Percentiles rank a stretch among this genome's conserved stretches.
Evolutionary conservation across 2,888 invertebrate species (phyloP).

Genomic region (Mythimna impura): DNA sequence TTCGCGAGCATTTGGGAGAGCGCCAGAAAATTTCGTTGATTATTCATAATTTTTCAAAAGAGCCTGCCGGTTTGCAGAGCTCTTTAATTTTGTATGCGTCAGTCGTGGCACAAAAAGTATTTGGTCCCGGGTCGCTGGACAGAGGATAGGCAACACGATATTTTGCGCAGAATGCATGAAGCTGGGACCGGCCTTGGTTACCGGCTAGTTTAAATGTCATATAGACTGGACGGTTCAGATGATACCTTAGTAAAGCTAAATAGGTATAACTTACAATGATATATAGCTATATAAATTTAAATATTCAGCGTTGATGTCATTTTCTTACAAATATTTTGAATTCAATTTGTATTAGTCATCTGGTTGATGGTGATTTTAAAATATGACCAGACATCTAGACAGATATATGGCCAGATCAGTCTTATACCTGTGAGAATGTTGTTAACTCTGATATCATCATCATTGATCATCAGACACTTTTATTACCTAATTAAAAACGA

Average conservation of each 20-base stretch:
- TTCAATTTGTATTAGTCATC: slow-evolving; percentile 39
- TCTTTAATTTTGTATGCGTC: slow-evolving; percentile 53
- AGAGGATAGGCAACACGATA: slow-evolving; percentile 53
- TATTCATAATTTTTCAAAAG: slow-evolving; percentile 52
- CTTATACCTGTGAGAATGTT: background rate
- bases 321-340: slow-evolving; percentile 21
- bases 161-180: slow-evolving; percentile 66
- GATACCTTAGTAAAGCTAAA: slow-evolving; percentile 15
- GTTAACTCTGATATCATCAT: slow-evolving; percentile 14
- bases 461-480: background rate
- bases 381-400: background rate
- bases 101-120: slow-evolving; percentile 42
- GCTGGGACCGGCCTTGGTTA: slow-evolving; percentile 68
- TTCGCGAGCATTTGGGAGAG: slow-evolving; percentile 35
- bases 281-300: background rate
- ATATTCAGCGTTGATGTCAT: slow-evolving; percentile 45
- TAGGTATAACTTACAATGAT: slow-evolving; percentile 1
- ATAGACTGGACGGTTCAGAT: slow-evolving; percentile 43
- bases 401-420: background rate
- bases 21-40: slow-evolving; percentile 51
- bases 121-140: slow-evolving; percentile 39
- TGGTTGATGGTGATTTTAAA: slow-evolving; percentile 2
- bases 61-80: slow-evolving; percentile 38
- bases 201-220: slow-evolving; percentile 74
- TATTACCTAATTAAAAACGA: background rate